A percentile compares a stretch with the other conserved stretches of the same genome.
These are phyloP conservation scores for Neogale vison DNA, from an alignment of 2,113 vertebrate species.

Conservation along the genomic window DNA sequence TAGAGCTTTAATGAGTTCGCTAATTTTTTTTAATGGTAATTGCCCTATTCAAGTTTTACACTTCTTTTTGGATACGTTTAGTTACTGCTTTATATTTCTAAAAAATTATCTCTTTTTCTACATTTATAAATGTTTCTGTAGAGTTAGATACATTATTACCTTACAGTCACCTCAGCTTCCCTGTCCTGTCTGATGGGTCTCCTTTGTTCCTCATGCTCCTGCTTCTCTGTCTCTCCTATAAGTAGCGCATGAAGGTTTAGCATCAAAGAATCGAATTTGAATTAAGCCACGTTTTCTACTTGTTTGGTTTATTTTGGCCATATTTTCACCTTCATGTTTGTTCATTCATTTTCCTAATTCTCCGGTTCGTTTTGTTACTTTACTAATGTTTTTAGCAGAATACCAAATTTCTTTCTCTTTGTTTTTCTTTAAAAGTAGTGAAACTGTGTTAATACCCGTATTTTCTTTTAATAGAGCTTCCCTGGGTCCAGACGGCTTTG, in stretches of 20 bases:
- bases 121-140: background rate
- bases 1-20: background rate
- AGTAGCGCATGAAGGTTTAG: background rate
- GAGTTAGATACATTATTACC: background rate
- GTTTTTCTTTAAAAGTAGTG: background rate
- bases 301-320: background rate
- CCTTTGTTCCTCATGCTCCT: rapidly evolving
- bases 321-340: background rate
- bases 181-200: rapidly evolving
- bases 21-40: background rate
- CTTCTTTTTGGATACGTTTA: background rate
- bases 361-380: background rate
- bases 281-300: rapidly evolving
- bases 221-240: background rate
- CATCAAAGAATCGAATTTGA: background rate
- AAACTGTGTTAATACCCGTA: background rate
- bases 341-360: background rate
- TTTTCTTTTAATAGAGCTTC: background rate
- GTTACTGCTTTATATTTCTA: background rate
- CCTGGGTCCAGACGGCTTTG: rapidly evolving
- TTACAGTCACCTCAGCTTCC: background rate
- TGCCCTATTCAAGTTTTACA: background rate
- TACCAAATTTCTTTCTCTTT: background rate
- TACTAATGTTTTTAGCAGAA: background rate
- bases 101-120: background rate